These are phyloP conservation scores for Platyrinchus mystaceus DNA, from an alignment of 2,797 vertebrate species.

Conservation along the genomic window DNA sequence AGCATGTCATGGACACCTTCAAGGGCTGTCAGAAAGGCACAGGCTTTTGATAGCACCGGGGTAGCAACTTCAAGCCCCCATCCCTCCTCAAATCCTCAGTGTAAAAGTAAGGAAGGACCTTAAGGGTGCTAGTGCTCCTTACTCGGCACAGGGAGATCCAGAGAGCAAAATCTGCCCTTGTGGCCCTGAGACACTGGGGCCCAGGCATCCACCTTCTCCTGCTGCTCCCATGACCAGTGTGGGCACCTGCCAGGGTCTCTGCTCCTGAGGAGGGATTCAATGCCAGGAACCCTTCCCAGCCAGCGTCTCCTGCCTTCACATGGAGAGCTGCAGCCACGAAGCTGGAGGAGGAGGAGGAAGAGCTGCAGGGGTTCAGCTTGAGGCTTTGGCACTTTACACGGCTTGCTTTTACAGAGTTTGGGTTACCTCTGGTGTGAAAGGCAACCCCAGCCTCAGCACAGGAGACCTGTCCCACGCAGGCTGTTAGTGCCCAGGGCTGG, in stretches of 20 bases:
- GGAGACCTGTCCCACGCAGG: rapidly evolving
- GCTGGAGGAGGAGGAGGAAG: not conserved
- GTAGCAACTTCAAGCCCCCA: not conserved
- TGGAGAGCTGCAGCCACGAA: not conserved
- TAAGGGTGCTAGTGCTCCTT: rapidly evolving
- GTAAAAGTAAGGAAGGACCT: not conserved
- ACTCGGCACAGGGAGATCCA: not conserved
- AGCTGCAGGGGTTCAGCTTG: not conserved
- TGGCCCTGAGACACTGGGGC: not conserved
- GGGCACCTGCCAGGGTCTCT: not conserved
- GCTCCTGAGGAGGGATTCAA: not conserved
- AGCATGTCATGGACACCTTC: rapidly evolving
- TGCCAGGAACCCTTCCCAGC: not conserved
- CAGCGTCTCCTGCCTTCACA: not conserved
- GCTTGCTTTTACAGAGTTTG: not conserved
- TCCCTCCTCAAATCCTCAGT: rapidly evolving
- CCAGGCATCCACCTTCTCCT: not conserved
- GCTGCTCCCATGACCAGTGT: no score
- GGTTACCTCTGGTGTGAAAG: not conserved
- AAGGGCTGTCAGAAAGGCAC: not conserved
- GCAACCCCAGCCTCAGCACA: no score
- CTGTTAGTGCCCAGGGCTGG: not conserved
- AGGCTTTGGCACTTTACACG: not conserved
- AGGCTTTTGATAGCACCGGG: not conserved
- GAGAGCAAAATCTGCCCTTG: not conserved